Evolutionary conservation across 2,888 invertebrate genomes (phyloP).

Genomic region (Charanyca ferruginea): DNA sequence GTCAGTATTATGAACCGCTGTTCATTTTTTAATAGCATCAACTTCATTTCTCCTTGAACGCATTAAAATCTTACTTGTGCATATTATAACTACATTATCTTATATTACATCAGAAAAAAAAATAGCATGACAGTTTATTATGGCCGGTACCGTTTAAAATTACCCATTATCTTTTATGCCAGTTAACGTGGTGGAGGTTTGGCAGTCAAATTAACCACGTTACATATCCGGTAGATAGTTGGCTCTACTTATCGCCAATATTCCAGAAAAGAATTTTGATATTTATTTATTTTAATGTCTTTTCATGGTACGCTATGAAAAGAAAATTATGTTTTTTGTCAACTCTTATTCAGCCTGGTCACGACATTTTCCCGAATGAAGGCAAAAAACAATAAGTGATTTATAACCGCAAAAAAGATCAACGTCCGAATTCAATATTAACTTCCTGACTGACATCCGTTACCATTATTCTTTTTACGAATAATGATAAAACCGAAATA

Average conservation of each 20-base stretch:
- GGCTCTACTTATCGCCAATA: conserved; percentile 36
- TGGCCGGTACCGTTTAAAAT: conserved; percentile 25
- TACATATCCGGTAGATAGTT: conserved; percentile 21
- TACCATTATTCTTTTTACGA: conserved; percentile 25
- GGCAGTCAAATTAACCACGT: conserved; percentile 37
- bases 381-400: conserved; percentile 50
- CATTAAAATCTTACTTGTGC: too few relatives aligned
- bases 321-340: conserved; percentile 38
- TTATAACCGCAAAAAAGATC: conserved; percentile 54
- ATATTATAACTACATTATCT: too few relatives aligned
- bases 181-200: conserved; percentile 33
- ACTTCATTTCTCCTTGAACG: too few relatives aligned
- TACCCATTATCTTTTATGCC: conserved; percentile 39
- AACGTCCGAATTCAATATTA: conserved; percentile 50
- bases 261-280: conserved; percentile 1
- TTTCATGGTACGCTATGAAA: conserved; percentile 12
- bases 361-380: conserved; percentile 47
- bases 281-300: conserved; percentile 21
- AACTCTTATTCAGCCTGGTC: conserved; percentile 21
- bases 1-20: too few relatives aligned
- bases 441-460: conserved; percentile 36
- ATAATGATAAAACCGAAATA: conserved; percentile 24
- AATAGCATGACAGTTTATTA: conserved; percentile 3
- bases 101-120: too few relatives aligned
- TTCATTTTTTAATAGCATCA: too few relatives aligned